Percentiles rank a stretch among this genome's conserved stretches.
Evolutionary conservation across 2,888 invertebrate genomes (phyloP).

Genomic region (Ecliptopera silaceata): DNA sequence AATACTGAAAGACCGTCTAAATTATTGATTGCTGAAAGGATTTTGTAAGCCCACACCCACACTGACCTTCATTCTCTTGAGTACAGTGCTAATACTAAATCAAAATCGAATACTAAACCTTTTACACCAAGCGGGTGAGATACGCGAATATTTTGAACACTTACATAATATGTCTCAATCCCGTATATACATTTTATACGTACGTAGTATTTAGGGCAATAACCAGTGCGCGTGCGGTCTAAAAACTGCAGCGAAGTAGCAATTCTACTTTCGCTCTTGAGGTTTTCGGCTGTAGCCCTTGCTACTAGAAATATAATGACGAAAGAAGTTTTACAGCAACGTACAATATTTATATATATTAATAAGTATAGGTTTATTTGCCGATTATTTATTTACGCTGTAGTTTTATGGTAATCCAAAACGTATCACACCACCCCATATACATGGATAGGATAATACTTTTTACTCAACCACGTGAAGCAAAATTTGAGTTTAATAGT

Average conservation of each 20-base stretch:
- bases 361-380: too few relatives aligned
- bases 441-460: too few relatives aligned
- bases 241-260: constrained; percentile 40
- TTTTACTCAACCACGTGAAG: too few relatives aligned
- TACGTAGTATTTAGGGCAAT: background rate
- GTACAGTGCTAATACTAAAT: background rate
- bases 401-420: too few relatives aligned
- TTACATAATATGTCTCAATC: background rate
- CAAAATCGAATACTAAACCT: background rate
- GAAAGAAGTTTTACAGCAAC: too few relatives aligned
- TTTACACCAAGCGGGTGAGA: background rate
- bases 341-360: too few relatives aligned
- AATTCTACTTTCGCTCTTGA: constrained; percentile 69
- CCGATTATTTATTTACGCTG: too few relatives aligned
- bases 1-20: background rate
- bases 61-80: background rate
- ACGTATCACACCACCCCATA: too few relatives aligned
- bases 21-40: background rate
- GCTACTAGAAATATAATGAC: too few relatives aligned
- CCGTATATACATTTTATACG: background rate
- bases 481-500: too few relatives aligned
- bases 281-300: constrained; percentile 40
- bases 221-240: background rate
- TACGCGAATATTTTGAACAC: background rate
- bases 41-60: background rate